Base-by-base conservation (phyloP, 2,888 invertebrate genomes). In the Leucania comma region DNA sequence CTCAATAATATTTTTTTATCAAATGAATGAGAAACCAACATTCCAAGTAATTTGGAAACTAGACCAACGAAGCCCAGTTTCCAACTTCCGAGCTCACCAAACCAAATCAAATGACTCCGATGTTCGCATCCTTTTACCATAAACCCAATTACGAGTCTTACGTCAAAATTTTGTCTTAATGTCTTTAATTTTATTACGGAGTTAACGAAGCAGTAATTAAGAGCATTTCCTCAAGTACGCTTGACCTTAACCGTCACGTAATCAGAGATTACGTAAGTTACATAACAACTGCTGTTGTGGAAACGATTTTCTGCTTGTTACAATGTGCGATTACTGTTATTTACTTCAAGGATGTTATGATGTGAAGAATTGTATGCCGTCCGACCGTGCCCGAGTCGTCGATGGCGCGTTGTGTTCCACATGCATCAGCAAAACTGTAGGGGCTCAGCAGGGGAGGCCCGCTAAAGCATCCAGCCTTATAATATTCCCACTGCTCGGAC, bases 171-270 rank as follows among this genome's bases (percentile, higher is more conserved):
- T 68, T 78, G 72, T 53, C 83, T 65, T 62, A 58, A 83, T 51
- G 32, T 57, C 32, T n/a, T 50, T 46, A n/a, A 64, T 58, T 68
- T 32, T 26, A 71, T 60, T 59, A 54, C 42, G 29, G 9, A 46
- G 35, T 54, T 38, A 69, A 69, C 76, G 67, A 50, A 24, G 67
- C 57, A 22, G 35, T 58, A 74, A 81, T 81, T 78, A 83, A 59
- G 70, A 75, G n/a, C 75, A 74, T 74, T 85, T 81, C 81, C 85
- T 85, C 54, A 58, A 79, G 68, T 58, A 57, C 60, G 68, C 69
- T 60, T 81, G 79, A 78, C 87, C 84, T 84, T 85, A 83, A 77
- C 83, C 78, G 72, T 60, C 70, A 76, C n/a, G 70, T 80, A 86
- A 85, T 86, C 72, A 71, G 9, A n/a, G 64, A 75, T 87, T 86